Evolutionary conservation across 2,113 vertebrate genomes (phyloP).

Genomic region (human (Homo sapiens)): DNA sequence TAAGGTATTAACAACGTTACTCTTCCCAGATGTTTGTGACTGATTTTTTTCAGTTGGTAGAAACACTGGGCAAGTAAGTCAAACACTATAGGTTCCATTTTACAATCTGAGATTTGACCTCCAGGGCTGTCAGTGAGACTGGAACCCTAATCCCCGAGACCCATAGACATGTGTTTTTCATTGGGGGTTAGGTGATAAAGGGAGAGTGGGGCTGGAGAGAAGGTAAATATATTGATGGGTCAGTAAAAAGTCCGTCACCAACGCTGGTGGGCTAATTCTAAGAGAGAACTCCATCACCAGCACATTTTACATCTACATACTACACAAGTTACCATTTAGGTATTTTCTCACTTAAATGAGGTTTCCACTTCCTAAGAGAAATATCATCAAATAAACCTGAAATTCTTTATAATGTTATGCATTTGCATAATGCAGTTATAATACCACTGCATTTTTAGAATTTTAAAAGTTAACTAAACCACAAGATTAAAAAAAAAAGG

Average conservation of each 20-base stretch:
- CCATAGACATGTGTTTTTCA: background rate
- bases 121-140: background rate
- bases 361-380: background rate
- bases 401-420: background rate
- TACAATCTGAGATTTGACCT: background rate
- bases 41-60: background rate
- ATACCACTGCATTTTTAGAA: background rate
- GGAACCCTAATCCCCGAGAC: background rate
- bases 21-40: background rate
- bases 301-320: background rate
- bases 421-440: background rate
- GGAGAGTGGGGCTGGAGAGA: background rate
- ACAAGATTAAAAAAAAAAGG: background rate
- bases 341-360: background rate
- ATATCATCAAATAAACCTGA: background rate
- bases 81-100: background rate
- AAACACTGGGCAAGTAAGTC: background rate
- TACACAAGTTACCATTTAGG: background rate
- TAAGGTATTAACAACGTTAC: background rate
- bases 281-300: background rate
- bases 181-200: background rate
- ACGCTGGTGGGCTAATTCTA: background rate
- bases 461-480: background rate
- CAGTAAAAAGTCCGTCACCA: background rate
- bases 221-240: background rate